Conservation (phyloP, 2,888 invertebrate species). For the Timema cristinae region DNA sequence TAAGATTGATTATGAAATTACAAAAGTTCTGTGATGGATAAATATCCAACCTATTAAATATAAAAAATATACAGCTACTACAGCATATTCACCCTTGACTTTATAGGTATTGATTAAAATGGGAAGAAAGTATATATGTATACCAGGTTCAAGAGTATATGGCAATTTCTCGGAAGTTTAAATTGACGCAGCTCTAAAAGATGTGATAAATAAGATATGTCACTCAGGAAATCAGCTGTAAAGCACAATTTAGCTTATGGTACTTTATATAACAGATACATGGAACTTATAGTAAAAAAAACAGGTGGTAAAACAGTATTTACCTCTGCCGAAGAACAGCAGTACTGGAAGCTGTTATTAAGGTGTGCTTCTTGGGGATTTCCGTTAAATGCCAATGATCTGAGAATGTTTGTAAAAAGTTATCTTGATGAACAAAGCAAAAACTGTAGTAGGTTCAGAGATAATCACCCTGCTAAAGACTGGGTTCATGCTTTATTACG, state of each 20-base stretch:
- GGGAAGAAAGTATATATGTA: background rate
- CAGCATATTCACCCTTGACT: background rate
- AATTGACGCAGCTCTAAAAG: background rate
- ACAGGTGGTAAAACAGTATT: background rate
- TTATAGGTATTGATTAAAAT: background rate
- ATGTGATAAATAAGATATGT: background rate
- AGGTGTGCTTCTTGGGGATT: slow-evolving; percentile 8
- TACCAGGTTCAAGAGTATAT: background rate
- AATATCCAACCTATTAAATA: background rate
- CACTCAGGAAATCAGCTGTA: background rate
- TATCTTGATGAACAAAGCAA: background rate
- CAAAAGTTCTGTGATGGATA: background rate
- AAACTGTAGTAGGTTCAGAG: slow-evolving; percentile 7
- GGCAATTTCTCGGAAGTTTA: background rate
- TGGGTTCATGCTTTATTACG: background rate
- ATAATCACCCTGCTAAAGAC: background rate
- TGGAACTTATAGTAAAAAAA: background rate
- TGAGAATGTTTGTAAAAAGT: background rate
- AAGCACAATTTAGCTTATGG: background rate
- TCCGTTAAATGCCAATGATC: background rate
- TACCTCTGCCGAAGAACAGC: background rate
- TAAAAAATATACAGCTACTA: too few relatives aligned
- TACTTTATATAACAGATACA: slow-evolving; percentile 5
- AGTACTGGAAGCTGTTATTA: background rate
- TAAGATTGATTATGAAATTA: background rate